Evolutionary conservation across 1,140 invertebrate species (phyloP).

Genomic region (Brachionus plicatilis): DNA sequence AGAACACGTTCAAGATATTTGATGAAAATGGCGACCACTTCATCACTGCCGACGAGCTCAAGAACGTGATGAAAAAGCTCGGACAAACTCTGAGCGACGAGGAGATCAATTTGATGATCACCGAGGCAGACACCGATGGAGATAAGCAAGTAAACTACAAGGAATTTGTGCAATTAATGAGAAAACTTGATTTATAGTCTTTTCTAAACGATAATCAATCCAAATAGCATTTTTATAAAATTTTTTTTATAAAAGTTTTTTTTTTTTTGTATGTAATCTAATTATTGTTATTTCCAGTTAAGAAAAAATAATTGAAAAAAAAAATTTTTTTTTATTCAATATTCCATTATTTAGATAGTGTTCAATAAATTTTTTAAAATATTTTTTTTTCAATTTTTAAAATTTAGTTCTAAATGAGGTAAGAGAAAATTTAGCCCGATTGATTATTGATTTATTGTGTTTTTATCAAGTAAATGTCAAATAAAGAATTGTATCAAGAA

Average conservation of each 20-base stretch:
- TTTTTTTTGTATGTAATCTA: neutral
- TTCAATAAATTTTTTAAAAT: neutral
- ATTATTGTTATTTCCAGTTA: neutral
- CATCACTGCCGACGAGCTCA: slow-evolving; percentile 38
- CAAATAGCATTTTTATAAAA: neutral
- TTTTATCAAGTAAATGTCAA: too few species aligned
- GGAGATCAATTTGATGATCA: slow-evolving; percentile 40
- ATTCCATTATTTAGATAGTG: slow-evolving; percentile 10
- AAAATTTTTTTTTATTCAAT: neutral
- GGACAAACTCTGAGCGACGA: slow-evolving; percentile 28
- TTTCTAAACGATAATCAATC: neutral
- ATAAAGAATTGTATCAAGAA: too few species aligned
- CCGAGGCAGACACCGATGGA: slow-evolving; percentile 36
- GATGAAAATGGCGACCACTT: slow-evolving; percentile 40
- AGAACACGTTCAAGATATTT: slow-evolving; percentile 39
- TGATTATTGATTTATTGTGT: too few species aligned
- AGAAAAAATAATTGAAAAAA: neutral
- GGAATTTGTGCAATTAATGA: slow-evolving; percentile 39
- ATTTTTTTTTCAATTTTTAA: neutral
- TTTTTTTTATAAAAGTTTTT: neutral
- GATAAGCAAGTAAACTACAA: slow-evolving; percentile 39
- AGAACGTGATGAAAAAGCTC: slow-evolving; percentile 37
- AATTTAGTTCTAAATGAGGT: too few species aligned
- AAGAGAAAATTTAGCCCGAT: too few species aligned
- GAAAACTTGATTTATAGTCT: slow-evolving; percentile 25